These are phyloP conservation scores for Fragum sueziense DNA, from an alignment of 2,888 invertebrate species.

Conservation along the genomic window DNA sequence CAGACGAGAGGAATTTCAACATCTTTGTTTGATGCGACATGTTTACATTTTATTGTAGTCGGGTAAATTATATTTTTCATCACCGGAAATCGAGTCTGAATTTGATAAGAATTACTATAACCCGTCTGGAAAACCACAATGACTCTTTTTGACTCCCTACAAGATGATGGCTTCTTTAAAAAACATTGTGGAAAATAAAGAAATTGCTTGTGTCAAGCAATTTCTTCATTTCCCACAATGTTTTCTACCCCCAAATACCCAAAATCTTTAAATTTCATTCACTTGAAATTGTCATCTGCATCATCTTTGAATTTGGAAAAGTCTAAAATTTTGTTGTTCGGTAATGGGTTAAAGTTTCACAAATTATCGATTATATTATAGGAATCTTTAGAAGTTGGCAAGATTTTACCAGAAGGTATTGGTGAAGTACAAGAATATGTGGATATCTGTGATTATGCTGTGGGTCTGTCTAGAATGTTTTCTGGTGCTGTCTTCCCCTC, in stretches of 20 bases:
- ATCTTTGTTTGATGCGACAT: too few relatives aligned
- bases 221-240: background rate
- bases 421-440: constrained; percentile 86
- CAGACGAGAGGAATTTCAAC: too few relatives aligned
- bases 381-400: constrained; percentile 98
- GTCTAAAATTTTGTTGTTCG: background rate
- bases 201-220: background rate
- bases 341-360: background rate
- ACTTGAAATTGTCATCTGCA: background rate
- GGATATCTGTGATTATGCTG: constrained; percentile 98
- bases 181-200: constrained; percentile 3
- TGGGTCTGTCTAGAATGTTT: constrained; percentile 92
- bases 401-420: constrained; percentile 97
- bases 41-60: too few relatives aligned
- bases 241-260: background rate
- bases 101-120: too few relatives aligned
- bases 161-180: too few relatives aligned
- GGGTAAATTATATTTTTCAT: too few relatives aligned
- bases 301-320: background rate
- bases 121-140: too few relatives aligned
- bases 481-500: constrained; percentile 90
- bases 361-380: constrained; percentile 49
- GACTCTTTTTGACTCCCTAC: too few relatives aligned
- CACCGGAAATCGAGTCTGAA: too few relatives aligned
- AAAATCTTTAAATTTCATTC: background rate